phyloP scores from a whole-genome alignment of 2,113 vertebrate genomes.

The Lepisosteus osseus region DNA sequence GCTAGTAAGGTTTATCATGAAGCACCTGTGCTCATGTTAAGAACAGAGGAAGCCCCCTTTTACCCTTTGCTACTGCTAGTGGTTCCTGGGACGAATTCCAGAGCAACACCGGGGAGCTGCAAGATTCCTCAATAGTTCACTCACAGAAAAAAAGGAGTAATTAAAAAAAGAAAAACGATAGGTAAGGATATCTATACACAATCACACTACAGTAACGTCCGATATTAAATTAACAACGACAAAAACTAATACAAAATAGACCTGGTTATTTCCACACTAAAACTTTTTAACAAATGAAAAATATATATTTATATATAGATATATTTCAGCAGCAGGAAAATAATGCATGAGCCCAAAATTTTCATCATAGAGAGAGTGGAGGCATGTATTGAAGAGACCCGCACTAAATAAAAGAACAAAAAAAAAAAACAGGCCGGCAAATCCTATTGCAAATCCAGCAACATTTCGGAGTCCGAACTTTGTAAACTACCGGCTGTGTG shows the following conservation, averaged over 20 bases:
- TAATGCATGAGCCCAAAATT: constrained; percentile 75
- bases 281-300: constrained; percentile 80
- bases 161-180: constrained; percentile 34
- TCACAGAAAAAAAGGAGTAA: constrained; percentile 27
- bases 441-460: constrained; percentile 57
- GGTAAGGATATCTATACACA: constrained; percentile 77
- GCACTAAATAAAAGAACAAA: constrained; percentile 43
- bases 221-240: constrained; percentile 85
- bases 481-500: constrained; percentile 72
- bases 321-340: constrained; percentile 85
- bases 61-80: constrained; percentile 72
- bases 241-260: constrained; percentile 83
- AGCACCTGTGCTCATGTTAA: constrained; percentile 89
- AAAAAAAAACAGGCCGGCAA: constrained; percentile 56
- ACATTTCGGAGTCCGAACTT: constrained; percentile 61
- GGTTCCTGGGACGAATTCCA: constrained; percentile 81
- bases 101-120: constrained; percentile 68
- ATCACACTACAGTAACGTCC: constrained; percentile 95
- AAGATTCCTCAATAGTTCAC: constrained; percentile 73
- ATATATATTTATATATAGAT: constrained; percentile 52
- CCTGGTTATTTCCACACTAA: constrained; percentile 80
- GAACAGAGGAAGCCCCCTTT: constrained; percentile 52
- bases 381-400: constrained; percentile 65
- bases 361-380: constrained; percentile 72
- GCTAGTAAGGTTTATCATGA: constrained; percentile 86